Evolutionary conservation across 2,797 vertebrate genomes (phyloP), one percentile per base, ranked within the genome.

Genomic region (Aplochiton taeniatus): DNA sequence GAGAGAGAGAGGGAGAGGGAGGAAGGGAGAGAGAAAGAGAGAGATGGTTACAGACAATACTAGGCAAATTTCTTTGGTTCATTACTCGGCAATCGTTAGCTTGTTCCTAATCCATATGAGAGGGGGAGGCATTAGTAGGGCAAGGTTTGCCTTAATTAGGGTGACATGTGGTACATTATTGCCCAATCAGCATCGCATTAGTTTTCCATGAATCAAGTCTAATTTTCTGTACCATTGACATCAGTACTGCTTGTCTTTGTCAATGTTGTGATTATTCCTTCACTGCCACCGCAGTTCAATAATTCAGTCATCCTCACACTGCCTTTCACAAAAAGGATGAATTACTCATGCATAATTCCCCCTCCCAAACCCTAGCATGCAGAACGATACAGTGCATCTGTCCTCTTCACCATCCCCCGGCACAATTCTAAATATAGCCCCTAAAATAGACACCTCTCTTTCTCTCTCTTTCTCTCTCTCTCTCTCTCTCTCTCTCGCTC

Each of bases 81-180:
- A 77, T 87, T 88, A 83, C 71, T 82, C 70, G 73, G 44, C 58
- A 69, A 68, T 87, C 80, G 75, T 80, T 80, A 80, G 72, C 66
- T 49, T 74, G 76, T 81, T 72, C 73, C 72, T 81, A 86, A 88
- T 90, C 85, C 74, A 79, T 85, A 85, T 70, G 73, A 81, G 81
- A 84, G 67, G 70, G 64, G 16, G 71, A 65, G 68, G 75, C 83
- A 73, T 69, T 86, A 77, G 79, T n/a, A 49, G 70, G 58, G 68
- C 68, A 67, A 69, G 17, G 51, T 73, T 86, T 74, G 76, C 69
- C 74, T 81, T 89, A 85, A 90, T 87, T 90, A 81, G 79, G 77
- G 83, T 85, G 69, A 84, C 75, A 85, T 78, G 82, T 67, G 57
- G 66, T 52, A 44, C 59, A 61, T 85, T 82, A 87, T 83, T 77